Base-by-base conservation (phyloP, 2,888 invertebrate genomes). In the Schizaphis graminum region DNA sequence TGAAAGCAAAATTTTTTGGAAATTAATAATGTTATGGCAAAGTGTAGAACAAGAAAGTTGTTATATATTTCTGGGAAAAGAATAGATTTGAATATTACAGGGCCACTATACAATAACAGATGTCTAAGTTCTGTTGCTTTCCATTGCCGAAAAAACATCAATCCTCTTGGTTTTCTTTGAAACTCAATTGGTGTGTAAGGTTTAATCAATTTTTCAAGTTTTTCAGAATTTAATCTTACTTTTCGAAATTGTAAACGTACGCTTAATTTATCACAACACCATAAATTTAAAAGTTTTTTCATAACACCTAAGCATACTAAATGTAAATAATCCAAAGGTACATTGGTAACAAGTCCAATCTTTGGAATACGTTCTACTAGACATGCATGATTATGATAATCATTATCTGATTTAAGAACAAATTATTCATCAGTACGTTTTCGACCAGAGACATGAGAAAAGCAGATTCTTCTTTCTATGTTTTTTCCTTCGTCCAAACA, bases 261-360 rank as follows among this genome's bases (percentile, higher is more conserved):
- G 47, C 35, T 44, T 47, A 47, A 47, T 86, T 26, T 44, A 86
- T 47, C 47, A 86, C 41, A 41, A 86, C 86, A 86, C 86, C 86
- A 86, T 86, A 86, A 47, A 47, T 86, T 35, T 86, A 86, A 41
- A 35, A 86, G 86, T 77, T 77, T 77, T 77, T 77, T 77, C n/a
- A 77, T 35, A 4, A 77, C 77, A n/a, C 77, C 77, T 35, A 86
- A 44, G 47, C 86, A 86, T 86, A 47, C 41, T 86, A 47, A 86
- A 47, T 86, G 47, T 47, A 86, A 47, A 86, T 86, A 86, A 28
- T 86, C 86, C 86, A 86, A 16, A 44, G 86, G 86, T 86, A 86
- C n/a, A n/a, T n/a, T n/a, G n/a, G n/a, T n/a, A n/a, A 86, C 86
- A 44, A 86, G 86, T 47, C 86, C 86, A 28, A 86, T 26, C 24